phyloP scores from a whole-genome alignment of 2,113 vertebrate genomes.

The Garra rufa region DNA sequence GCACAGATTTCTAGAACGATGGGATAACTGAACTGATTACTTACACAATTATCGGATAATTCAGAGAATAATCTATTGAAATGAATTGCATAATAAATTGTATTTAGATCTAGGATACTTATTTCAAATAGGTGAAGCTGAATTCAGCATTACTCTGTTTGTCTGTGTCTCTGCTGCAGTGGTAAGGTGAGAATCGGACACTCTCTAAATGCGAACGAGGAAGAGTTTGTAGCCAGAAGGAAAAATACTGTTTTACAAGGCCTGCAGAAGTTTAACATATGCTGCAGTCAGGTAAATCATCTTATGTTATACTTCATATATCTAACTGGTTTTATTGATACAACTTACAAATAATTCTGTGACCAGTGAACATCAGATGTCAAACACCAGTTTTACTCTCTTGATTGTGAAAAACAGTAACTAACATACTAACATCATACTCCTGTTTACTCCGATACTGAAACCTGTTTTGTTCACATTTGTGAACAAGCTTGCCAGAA shows the following conservation, averaged over 20 bases:
- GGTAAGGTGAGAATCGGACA: conserved; percentile 26
- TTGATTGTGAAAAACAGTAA: too few species aligned
- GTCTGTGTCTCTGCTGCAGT: background rate
- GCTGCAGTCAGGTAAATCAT: conserved; percentile 13
- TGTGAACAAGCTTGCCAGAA: too few species aligned
- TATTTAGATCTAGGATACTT: background rate
- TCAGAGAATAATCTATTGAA: background rate
- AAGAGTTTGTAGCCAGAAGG: background rate
- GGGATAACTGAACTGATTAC: background rate
- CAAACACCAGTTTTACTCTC: background rate
- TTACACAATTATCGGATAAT: background rate
- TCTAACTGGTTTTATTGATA: background rate
- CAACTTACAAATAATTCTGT: background rate
- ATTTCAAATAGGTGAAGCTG: background rate
- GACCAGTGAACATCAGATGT: background rate
- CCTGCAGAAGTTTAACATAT: background rate
- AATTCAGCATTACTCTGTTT: background rate
- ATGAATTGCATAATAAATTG: background rate
- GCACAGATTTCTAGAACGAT: background rate
- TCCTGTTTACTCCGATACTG: too few species aligned
- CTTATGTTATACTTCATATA: background rate
- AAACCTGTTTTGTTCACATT: too few species aligned
- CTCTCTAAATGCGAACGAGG: conserved; percentile 29
- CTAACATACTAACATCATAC: too few species aligned
- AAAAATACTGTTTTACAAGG: background rate